Conservation (phyloP, 2,113 vertebrate genomes). For the Xiphophorus hellerii region DNA sequence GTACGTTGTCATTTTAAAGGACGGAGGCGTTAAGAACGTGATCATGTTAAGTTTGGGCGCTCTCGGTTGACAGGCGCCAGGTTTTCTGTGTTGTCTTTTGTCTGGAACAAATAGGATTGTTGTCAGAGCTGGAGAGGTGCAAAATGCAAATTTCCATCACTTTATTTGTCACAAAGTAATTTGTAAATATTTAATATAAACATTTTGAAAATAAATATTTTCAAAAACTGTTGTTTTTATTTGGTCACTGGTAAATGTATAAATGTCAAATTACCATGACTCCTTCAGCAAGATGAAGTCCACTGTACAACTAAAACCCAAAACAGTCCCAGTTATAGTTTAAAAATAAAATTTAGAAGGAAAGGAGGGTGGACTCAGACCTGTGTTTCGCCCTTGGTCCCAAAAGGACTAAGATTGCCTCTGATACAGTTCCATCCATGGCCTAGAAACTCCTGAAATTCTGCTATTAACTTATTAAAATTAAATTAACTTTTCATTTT, state of each 20-base stretch:
- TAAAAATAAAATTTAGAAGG: too few species aligned
- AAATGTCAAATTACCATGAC: too few species aligned
- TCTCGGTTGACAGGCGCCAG: neutral
- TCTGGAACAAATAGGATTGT: neutral
- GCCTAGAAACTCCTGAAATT: too few species aligned
- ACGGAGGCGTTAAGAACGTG: neutral
- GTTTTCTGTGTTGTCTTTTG: neutral
- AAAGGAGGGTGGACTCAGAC: too few species aligned
- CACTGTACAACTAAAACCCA: too few species aligned
- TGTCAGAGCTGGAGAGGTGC: constrained; percentile 1
- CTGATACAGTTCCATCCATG: too few species aligned
- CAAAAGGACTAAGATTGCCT: too few species aligned
- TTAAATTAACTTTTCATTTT: too few species aligned
- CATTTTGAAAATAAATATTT: constrained; percentile 75
- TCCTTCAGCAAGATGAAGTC: too few species aligned
- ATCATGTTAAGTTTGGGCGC: neutral
- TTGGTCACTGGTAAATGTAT: neutral
- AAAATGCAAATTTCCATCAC: constrained; percentile 44
- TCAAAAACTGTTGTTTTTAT: constrained; percentile 20
- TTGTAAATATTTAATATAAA: constrained; percentile 67
- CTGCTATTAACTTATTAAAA: too few species aligned
- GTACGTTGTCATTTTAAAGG: neutral
- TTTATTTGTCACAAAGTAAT: constrained; percentile 20
- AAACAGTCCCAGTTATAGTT: too few species aligned
- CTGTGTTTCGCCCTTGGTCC: too few species aligned